Evolutionary conservation across 2,797 vertebrate species (phyloP).

Genomic region (Ataeniobius toweri): DNA sequence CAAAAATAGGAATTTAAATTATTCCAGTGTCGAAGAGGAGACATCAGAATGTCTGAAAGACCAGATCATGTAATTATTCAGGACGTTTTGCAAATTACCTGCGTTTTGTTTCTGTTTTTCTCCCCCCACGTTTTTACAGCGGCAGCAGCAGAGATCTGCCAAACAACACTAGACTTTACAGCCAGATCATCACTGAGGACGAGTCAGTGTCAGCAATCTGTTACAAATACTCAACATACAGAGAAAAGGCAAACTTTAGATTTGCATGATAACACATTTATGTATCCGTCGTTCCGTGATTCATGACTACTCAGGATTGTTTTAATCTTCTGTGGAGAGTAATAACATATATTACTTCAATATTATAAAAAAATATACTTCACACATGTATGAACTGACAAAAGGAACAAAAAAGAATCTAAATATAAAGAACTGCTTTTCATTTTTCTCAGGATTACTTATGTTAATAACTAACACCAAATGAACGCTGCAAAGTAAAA

Average conservation of each 20-base stretch:
- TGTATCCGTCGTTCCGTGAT: slow-evolving; percentile 71
- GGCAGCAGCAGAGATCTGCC: slow-evolving; percentile 67
- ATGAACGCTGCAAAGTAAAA: slow-evolving; percentile 75
- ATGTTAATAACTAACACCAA: slow-evolving; percentile 62
- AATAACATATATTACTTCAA: slow-evolving; percentile 81
- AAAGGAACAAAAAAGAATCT: slow-evolving; percentile 68
- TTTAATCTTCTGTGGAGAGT: slow-evolving; percentile 78
- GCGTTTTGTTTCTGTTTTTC: slow-evolving; percentile 54
- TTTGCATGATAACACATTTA: slow-evolving; percentile 80
- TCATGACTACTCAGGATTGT: slow-evolving; percentile 64
- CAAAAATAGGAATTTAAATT: slow-evolving; percentile 90
- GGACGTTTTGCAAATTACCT: slow-evolving; percentile 80
- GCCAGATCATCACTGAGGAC: slow-evolving; percentile 63
- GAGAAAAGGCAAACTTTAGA: slow-evolving; percentile 80
- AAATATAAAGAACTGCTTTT: slow-evolving; percentile 71
- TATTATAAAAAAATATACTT: slow-evolving; percentile 82
- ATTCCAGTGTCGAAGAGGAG: slow-evolving; percentile 92
- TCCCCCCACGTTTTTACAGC: slow-evolving; percentile 24
- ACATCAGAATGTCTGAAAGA: slow-evolving; percentile 78
- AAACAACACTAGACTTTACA: slow-evolving; percentile 75
- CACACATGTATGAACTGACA: slow-evolving; percentile 74
- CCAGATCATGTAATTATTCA: slow-evolving; percentile 81
- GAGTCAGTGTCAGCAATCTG: slow-evolving; percentile 59
- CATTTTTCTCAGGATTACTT: slow-evolving; percentile 67
- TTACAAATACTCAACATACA: slow-evolving; percentile 76